Percentiles rank a stretch among this genome's conserved stretches.
phyloP scores from a whole-genome alignment of 2,888 invertebrate species.

The Ormia ochracea region DNA sequence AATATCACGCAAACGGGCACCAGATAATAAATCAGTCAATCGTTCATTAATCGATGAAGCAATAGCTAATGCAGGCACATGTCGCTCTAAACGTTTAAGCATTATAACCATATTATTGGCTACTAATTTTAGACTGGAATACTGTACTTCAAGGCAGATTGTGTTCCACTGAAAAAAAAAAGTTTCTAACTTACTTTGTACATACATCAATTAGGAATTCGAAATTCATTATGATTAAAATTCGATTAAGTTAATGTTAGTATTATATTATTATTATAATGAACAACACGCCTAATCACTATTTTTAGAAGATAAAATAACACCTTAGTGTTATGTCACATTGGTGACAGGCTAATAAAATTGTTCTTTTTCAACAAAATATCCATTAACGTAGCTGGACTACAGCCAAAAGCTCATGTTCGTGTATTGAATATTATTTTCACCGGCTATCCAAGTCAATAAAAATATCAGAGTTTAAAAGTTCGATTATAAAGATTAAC shows the following conservation, averaged over 20 bases:
- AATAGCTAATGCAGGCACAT: slow-evolving; percentile 90
- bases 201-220: neutral
- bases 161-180: slow-evolving; percentile 88
- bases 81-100: slow-evolving; percentile 87
- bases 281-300: too few relatives aligned
- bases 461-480: too few relatives aligned
- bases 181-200: neutral
- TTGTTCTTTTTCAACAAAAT: too few relatives aligned
- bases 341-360: too few relatives aligned
- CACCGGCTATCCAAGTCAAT: too few relatives aligned
- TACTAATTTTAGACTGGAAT: slow-evolving; percentile 87
- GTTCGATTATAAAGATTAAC: too few relatives aligned
- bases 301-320: too few relatives aligned
- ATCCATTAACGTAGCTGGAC: too few relatives aligned
- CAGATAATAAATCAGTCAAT: slow-evolving; percentile 84
- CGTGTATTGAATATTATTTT: too few relatives aligned
- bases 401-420: too few relatives aligned
- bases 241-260: neutral
- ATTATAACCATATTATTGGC: slow-evolving; percentile 88
- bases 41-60: slow-evolving; percentile 93
- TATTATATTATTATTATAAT: too few relatives aligned
- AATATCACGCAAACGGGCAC: slow-evolving; percentile 74
- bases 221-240: neutral
- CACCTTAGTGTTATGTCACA: too few relatives aligned
- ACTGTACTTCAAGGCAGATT: slow-evolving; percentile 88